Conservation (phyloP, 1,140 invertebrate species). For the Aphelinus certus region DNA sequence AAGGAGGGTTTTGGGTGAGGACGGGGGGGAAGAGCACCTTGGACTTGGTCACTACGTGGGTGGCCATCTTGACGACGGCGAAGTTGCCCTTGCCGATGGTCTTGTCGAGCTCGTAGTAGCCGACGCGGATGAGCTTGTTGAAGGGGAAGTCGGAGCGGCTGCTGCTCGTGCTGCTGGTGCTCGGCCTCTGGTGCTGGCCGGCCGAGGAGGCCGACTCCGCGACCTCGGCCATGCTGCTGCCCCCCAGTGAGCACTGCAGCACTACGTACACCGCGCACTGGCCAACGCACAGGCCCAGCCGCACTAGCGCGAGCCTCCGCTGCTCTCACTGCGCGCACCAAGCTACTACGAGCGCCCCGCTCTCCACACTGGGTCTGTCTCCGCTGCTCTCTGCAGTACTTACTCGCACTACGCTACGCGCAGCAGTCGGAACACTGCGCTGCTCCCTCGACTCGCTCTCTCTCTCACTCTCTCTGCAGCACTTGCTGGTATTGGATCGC, state of each 20-base stretch:
- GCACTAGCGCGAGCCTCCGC: too few relatives aligned
- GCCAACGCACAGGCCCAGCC: too few relatives aligned
- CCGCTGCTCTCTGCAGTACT: too few relatives aligned
- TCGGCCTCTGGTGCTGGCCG: not conserved
- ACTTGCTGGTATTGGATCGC: too few relatives aligned
- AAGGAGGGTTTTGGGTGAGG: not conserved
- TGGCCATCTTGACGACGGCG: constrained; percentile 97
- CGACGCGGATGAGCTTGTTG: constrained; percentile 88
- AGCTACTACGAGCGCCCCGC: not conserved
- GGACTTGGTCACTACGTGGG: constrained; percentile 97
- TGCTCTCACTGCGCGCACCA: too few relatives aligned
- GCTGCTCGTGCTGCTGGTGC: not conserved
- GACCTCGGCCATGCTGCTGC: constrained; percentile 5
- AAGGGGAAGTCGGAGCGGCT: constrained; percentile 55
- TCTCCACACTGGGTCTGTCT: not conserved
- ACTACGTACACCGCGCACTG: constrained; percentile 7
- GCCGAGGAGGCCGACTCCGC: not conserved
- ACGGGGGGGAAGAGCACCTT: constrained; percentile 75
- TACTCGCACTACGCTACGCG: too few relatives aligned
- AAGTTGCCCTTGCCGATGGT: constrained; percentile 99
- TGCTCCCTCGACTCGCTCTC: too few relatives aligned
- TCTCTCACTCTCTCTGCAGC: too few relatives aligned
- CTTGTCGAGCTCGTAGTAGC: constrained; percentile 95
- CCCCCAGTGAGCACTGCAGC: constrained; percentile 2
- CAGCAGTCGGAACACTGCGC: too few relatives aligned